A percentile compares a stretch with the other conserved stretches of the same genome.
These are phyloP conservation scores for Melipona quadrifasciata DNA, from an alignment of 1,140 invertebrate genomes.

Conservation along the genomic window DNA sequence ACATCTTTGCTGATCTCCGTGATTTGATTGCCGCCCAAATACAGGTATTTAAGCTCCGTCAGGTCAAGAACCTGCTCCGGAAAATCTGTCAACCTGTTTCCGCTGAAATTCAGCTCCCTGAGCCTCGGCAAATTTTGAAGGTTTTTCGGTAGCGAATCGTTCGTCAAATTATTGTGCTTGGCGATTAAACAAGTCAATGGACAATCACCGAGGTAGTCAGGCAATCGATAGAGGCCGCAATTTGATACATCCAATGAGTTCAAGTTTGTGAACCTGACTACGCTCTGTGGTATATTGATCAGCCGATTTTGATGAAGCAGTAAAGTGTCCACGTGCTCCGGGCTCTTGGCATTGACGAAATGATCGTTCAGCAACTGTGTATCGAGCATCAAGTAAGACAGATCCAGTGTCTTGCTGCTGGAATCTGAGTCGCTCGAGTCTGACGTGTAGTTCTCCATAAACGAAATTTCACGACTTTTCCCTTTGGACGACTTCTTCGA, in stretches of 20 bases:
- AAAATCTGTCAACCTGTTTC: constrained; percentile 92
- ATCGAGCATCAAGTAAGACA: constrained; percentile 86
- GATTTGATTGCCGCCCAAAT: constrained; percentile 94
- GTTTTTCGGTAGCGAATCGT: constrained; percentile 92
- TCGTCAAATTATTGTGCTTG: constrained; percentile 93
- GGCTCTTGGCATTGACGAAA: constrained; percentile 83
- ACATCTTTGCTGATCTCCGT: constrained; percentile 91
- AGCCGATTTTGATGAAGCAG: constrained; percentile 88
- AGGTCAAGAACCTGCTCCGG: constrained; percentile 94
- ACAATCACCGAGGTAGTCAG: constrained; percentile 88
- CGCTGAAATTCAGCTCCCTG: constrained; percentile 94
- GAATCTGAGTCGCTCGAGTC: constrained; percentile 90
- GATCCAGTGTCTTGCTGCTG: constrained; percentile 86
- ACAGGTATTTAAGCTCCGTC: constrained; percentile 89
- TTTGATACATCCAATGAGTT: constrained; percentile 92
- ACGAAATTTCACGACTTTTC: neutral
- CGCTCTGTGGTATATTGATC: constrained; percentile 78
- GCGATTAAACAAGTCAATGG: constrained; percentile 90
- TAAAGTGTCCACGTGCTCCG: constrained; percentile 86
- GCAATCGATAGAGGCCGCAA: constrained; percentile 89
- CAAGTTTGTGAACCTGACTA: constrained; percentile 86
- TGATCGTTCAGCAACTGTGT: constrained; percentile 83
- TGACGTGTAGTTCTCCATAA: constrained; percentile 89
- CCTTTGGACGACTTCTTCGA: no score
- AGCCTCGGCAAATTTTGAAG: constrained; percentile 85